A percentile compares a stretch with the other conserved stretches of the same genome.
Conservation (phyloP, 2,888 invertebrate genomes). For the Xestia sexstrigata region DNA sequence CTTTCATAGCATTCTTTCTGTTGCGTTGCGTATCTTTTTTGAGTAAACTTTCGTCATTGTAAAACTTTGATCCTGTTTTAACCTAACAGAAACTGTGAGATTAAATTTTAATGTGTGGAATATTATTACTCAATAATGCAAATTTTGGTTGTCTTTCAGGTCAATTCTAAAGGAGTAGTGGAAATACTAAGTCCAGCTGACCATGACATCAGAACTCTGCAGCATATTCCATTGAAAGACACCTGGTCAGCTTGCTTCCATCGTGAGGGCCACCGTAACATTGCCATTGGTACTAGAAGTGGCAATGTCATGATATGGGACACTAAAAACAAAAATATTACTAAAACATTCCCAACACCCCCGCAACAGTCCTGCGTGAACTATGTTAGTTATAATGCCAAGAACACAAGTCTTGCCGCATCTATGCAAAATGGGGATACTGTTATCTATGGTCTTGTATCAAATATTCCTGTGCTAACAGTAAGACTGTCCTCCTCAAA, state of each 20-base stretch:
- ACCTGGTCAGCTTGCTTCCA: slow-evolving; percentile 88
- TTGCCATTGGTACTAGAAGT: slow-evolving; percentile 86
- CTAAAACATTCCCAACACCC: slow-evolving; percentile 85
- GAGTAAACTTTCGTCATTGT: background rate
- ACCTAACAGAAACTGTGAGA: background rate
- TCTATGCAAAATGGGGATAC: slow-evolving; percentile 88
- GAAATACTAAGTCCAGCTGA: slow-evolving; percentile 86
- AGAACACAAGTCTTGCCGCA: slow-evolving; percentile 87
- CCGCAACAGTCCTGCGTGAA: slow-evolving; percentile 83
- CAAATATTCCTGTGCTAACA: slow-evolving; percentile 86
- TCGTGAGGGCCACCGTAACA: slow-evolving; percentile 85
- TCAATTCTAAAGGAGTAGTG: slow-evolving; percentile 85
- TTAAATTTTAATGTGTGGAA: background rate
- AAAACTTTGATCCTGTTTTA: background rate
- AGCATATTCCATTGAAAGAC: slow-evolving; percentile 86
- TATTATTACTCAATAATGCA: background rate
- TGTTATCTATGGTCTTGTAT: slow-evolving; percentile 86
- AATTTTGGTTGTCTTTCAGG: slow-evolving; percentile 75
- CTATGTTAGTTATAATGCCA: slow-evolving; percentile 86
- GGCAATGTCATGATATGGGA: slow-evolving; percentile 89
- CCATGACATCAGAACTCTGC: slow-evolving; percentile 84
- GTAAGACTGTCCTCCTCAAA: slow-evolving; percentile 84
- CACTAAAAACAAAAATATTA: slow-evolving; percentile 86
- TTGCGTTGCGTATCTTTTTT: background rate
- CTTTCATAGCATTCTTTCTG: background rate